Evolutionary conservation across 2,797 vertebrate species (phyloP).

Genomic region (Trematomus bernacchii): DNA sequence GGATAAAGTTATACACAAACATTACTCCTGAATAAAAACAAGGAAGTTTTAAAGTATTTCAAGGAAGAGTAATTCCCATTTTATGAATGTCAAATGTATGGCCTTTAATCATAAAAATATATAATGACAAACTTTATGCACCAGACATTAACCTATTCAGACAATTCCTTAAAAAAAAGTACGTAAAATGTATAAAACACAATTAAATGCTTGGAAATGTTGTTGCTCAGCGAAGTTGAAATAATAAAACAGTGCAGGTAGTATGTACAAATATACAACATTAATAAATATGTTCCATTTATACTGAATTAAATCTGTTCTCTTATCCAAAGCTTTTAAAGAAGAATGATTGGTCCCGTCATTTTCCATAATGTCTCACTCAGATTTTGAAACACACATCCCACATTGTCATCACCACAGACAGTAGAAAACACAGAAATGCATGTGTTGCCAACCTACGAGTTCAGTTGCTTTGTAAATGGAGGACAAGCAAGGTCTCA

Average conservation of each 20-base stretch:
- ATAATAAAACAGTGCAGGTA: conserved; percentile 70
- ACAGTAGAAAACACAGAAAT: conserved; percentile 25
- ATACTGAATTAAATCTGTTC: conserved; percentile 6
- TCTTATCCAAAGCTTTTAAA: conserved; percentile 32
- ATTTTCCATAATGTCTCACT: conserved; percentile 31
- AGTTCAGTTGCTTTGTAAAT: conserved; percentile 9
- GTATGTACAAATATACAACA: conserved; percentile 76
- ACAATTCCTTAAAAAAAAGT: conserved; percentile 28
- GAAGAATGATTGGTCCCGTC: conserved; percentile 14
- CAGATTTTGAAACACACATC: conserved; percentile 33
- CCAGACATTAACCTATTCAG: conserved; percentile 1
- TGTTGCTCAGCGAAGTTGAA: conserved; percentile 42
- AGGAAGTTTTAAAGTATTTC: conserved; percentile 22
- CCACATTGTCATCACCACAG: neutral
- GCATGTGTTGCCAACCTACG: conserved; percentile 9
- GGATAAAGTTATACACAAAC: conserved; percentile 37
- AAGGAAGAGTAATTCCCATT: conserved; percentile 1
- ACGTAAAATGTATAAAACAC: conserved; percentile 38
- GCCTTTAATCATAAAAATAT: conserved; percentile 18
- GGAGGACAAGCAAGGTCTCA: conserved; percentile 49
- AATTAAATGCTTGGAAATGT: conserved; percentile 38
- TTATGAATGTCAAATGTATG: conserved; percentile 16
- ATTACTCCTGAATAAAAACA: conserved; percentile 30
- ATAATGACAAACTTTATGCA: conserved; percentile 11
- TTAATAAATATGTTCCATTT: conserved; percentile 78